Percentiles rank a stretch among this genome's conserved stretches.
These are phyloP conservation scores for Nomada ferruginata DNA, from an alignment of 2,888 invertebrate species.

Conservation along the genomic window DNA sequence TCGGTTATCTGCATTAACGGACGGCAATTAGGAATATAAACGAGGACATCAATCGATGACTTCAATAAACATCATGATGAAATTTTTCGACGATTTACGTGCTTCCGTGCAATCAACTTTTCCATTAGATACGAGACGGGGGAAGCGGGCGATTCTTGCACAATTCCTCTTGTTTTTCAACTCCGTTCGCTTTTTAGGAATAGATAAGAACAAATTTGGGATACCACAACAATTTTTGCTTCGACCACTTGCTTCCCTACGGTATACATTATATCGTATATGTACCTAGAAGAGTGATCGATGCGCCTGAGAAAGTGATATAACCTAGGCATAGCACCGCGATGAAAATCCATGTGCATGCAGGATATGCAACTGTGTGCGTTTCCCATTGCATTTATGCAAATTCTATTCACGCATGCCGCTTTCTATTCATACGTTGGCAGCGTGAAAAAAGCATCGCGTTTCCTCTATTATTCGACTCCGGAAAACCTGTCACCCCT, in stretches of 20 bases:
- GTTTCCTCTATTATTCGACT: slow-evolving; percentile 21
- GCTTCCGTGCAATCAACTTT: slow-evolving; percentile 23
- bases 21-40: not conserved
- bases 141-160: slow-evolving; percentile 14
- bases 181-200: not conserved
- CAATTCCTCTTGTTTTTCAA: slow-evolving; percentile 36
- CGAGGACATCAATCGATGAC: not conserved
- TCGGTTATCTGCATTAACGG: slow-evolving; percentile 10
- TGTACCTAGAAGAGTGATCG: not conserved
- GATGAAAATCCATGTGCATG: not conserved
- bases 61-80: slow-evolving; percentile 30
- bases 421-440: slow-evolving; percentile 12
- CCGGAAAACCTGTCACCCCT: not conserved
- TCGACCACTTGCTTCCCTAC: not conserved
- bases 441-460: slow-evolving; percentile 10
- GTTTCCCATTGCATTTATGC: slow-evolving; percentile 61
- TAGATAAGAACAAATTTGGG: slow-evolving; percentile 15
- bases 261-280: too few species aligned
- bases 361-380: slow-evolving; percentile 10
- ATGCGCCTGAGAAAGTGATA: slow-evolving; percentile 6
- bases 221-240: slow-evolving; percentile 1
- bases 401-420: slow-evolving; percentile 38
- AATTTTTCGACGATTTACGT: slow-evolving; percentile 35
- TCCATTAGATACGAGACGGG: slow-evolving; percentile 22
- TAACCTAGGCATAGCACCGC: slow-evolving; percentile 7